Evolutionary conservation across 2,113 vertebrate genomes (phyloP).

Genomic region (Menura novaehollandiae): DNA sequence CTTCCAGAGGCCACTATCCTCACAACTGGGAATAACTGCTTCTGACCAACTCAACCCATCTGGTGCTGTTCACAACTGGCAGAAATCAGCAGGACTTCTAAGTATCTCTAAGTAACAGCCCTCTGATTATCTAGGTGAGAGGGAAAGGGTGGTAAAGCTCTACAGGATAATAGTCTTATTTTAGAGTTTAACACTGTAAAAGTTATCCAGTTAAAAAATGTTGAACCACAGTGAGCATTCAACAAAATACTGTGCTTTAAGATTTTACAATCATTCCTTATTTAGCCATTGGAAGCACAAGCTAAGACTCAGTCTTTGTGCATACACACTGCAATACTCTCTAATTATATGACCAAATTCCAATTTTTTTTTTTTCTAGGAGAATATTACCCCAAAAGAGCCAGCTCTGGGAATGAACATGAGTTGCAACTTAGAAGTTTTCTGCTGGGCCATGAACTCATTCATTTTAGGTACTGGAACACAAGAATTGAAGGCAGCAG

Average conservation of each 20-base stretch:
- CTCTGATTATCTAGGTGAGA: neutral
- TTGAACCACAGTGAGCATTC: neutral
- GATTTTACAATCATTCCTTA: neutral
- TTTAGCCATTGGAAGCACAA: neutral
- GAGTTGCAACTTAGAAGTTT: neutral
- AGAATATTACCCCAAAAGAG: neutral
- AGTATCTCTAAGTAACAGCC: neutral
- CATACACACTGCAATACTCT: neutral
- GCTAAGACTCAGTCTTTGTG: neutral
- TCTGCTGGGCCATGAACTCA: neutral
- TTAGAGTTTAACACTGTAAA: neutral
- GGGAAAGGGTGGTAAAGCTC: neutral
- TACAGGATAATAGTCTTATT: neutral
- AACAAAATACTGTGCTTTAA: neutral
- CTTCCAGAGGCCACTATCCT: neutral
- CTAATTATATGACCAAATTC: neutral
- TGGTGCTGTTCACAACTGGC: neutral
- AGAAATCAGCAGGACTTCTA: neutral
- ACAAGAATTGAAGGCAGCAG: neutral
- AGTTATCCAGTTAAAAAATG: neutral
- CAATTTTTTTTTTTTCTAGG: neutral
- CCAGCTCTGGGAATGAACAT: neutral
- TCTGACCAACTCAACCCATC: neutral
- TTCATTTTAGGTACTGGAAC: neutral
- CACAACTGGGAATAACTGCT: neutral